Base-by-base conservation (phyloP, 2,888 invertebrate genomes). In the Escarpia spicata region DNA sequence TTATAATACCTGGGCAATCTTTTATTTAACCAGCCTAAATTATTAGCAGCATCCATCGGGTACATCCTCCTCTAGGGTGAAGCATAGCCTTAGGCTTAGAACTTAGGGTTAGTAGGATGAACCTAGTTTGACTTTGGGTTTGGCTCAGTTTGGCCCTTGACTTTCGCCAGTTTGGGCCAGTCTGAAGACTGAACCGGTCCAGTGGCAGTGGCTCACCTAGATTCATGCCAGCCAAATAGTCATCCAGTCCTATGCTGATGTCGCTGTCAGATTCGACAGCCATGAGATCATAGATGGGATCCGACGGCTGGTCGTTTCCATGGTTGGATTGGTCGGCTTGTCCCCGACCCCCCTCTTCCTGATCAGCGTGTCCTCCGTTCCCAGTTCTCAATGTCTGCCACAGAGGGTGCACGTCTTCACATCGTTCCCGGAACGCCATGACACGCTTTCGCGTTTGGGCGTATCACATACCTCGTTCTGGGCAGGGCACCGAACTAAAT, bases 211-310 rank as follows among this genome's bases (percentile, higher is more conserved):
- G 26, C 75, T 75, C 75, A 75, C 75, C 75, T 75, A 75, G 75
- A 75, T n/a, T 75, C 75, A n/a, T 26, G 19, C 75, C 75, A 75
- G 75, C 19, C 75, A 75, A 75, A n/a, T 75, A 75, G 26, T 75
- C 75, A 75, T 75, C 75, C 75, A 75, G 26, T 75, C 26, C 75
- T 75, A 75, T 75, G 75, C 75, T 75, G 19, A 75, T 75, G 26
- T 75, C 75, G 75, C 75, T 75, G 75, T 75, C 75, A 75, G 75
- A 75, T n/a, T 75, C 75, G n/a, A 75, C 75, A 26, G 26, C 75
- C 75, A 75, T 75, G 75, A 75, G 75, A 12, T 52, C 52, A 12
- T 12, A 52, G 52, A 52, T 52, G 52, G 52, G 52, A 52, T 52
- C 52, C 12, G 52, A 52, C 52, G 52, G 52, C 26, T 75, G 75